A percentile compares a stretch with the other conserved stretches of the same genome.
Conservation (phyloP, 2,888 invertebrate species). For the Deilephila porcellus region DNA sequence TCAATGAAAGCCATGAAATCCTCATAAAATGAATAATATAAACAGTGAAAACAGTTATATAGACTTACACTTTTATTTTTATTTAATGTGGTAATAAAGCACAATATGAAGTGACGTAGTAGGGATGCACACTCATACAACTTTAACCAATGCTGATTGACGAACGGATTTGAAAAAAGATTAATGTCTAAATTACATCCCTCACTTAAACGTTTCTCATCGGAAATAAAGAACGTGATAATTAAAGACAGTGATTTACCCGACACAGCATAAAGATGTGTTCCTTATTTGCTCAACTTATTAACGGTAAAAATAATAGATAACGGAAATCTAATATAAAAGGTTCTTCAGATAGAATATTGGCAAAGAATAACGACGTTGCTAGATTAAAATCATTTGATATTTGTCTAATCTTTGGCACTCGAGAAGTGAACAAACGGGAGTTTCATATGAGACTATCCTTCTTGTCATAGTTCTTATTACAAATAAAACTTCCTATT, state of each 20-base stretch:
- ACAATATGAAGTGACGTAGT: no score
- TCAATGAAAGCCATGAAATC: no score
- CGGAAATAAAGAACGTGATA: no score
- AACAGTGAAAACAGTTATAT: no score
- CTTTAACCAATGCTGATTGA: no score
- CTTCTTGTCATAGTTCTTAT: not conserved
- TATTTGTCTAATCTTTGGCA: slow-evolving; percentile 6
- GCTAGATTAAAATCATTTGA: not conserved
- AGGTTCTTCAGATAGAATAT: not conserved
- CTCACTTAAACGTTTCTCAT: no score
- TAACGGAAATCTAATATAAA: not conserved
- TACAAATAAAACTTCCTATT: not conserved
- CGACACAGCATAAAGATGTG: not conserved
- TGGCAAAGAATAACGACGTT: not conserved
- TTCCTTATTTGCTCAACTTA: not conserved
- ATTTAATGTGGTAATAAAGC: no score
- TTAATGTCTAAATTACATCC: no score
- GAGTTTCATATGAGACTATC: not conserved
- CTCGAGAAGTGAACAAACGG: slow-evolving; percentile 3
- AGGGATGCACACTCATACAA: no score
- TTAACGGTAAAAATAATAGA: not conserved
- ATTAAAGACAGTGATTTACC: not conserved
- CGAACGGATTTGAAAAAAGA: no score
- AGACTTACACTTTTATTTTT: no score
- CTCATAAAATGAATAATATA: no score